Evolutionary conservation across 2,888 invertebrate genomes (phyloP).

Genomic region (Geophilus truncorum): DNA sequence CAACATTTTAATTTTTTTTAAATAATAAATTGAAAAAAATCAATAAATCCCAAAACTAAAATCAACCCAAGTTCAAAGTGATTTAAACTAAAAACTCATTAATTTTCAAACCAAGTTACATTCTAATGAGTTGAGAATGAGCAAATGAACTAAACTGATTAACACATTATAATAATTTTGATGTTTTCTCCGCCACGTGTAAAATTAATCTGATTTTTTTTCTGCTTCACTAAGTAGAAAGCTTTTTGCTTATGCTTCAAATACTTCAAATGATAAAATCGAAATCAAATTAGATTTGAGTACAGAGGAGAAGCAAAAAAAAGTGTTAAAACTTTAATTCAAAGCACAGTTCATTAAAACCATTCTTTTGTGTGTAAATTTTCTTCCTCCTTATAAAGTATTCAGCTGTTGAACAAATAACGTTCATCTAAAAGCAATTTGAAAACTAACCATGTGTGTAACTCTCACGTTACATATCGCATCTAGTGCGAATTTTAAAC

Average conservation of each 20-base stretch:
- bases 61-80: no score
- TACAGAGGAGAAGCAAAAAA: not conserved
- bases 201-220: not conserved
- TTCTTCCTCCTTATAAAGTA: not conserved
- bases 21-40: no score
- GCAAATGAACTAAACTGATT: not conserved
- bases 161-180: not conserved
- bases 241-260: constrained; percentile 12
- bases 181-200: not conserved
- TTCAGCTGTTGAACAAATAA: not conserved
- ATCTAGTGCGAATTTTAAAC: not conserved
- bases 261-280: not conserved
- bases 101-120: no score
- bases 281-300: constrained; percentile 3
- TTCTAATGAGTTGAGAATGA: not conserved
- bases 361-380: not conserved
- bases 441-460: not conserved
- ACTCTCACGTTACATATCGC: not conserved
- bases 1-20: no score
- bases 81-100: no score
- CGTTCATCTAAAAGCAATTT: not conserved
- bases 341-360: not conserved
- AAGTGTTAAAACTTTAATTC: not conserved
- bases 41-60: no score
- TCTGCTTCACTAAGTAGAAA: not conserved